Evolutionary conservation across 30 jellyfish, hydroid and myxozoan genomes (phyloP).

Genomic region (Cassiopea andromeda): DNA sequence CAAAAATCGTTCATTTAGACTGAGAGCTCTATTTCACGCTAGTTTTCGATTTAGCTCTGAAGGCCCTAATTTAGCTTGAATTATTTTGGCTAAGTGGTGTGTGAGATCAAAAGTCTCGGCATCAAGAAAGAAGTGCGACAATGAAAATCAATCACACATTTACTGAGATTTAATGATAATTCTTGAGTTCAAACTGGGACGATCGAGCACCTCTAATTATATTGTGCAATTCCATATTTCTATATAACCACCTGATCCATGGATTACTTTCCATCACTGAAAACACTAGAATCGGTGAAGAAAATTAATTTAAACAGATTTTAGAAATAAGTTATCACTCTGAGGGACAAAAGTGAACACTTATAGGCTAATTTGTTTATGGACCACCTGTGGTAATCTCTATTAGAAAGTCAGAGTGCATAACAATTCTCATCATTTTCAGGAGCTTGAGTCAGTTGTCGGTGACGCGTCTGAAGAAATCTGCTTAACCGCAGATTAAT

Average conservation of each 20-base stretch:
- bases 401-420: neutral
- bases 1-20: no score
- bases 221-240: neutral
- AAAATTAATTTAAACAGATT: neutral
- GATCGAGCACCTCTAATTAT: neutral
- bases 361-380: neutral
- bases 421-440: neutral
- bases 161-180: no score
- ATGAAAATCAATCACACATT: no score
- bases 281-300: neutral
- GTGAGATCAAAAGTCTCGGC: no score
- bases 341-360: neutral
- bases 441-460: neutral
- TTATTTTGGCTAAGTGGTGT: no score
- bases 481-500: neutral
- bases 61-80: no score
- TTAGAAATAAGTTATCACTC: neutral
- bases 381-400: constrained; percentile 7
- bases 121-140: no score
- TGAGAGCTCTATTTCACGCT: no score
- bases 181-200: no score
- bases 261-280: neutral
- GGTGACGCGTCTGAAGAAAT: neutral
- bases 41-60: no score
- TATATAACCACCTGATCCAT: neutral